Evolutionary conservation across 37 sponge, comb jelly and placozoan species (phyloP).

Genomic region (Mnemiopsis leidyi): DNA sequence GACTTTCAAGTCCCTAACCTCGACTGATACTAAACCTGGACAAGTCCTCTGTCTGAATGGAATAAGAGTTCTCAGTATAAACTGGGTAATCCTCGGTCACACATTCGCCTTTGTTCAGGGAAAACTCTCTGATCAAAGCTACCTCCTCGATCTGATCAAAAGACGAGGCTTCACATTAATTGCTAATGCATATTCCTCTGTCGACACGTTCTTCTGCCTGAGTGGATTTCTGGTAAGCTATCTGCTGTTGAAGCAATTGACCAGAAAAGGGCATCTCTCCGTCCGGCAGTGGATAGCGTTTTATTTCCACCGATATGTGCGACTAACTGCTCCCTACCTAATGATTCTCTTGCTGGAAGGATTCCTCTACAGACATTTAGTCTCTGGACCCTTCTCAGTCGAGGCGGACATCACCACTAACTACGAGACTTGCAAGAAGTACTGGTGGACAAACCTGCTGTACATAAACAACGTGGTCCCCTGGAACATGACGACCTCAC

Average conservation of each 20-base stretch:
- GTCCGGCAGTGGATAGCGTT: neutral
- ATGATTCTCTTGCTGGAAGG: conserved; percentile 9
- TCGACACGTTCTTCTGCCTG: conserved; percentile 28
- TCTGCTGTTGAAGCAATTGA: conserved; percentile 21
- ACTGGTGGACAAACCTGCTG: conserved; percentile 61
- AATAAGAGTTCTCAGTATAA: conserved; percentile 54
- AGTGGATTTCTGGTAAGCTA: conserved; percentile 39
- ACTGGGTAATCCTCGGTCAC: conserved; percentile 61
- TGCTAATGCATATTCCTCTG: conserved; percentile 19
- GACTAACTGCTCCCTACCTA: conserved; percentile 16
- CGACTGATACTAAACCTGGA: neutral
- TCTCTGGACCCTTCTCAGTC: conserved; percentile 1
- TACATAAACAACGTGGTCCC: conserved; percentile 27
- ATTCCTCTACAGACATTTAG: neutral
- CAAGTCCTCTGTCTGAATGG: conserved; percentile 37
- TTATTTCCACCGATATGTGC: conserved; percentile 24
- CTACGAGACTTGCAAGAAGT: neutral
- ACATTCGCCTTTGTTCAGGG: neutral
- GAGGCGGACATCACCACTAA: neutral
- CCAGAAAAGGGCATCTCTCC: neutral
- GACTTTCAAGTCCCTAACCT: neutral
- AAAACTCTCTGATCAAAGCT: neutral
- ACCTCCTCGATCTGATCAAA: neutral
- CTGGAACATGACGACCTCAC: neutral
- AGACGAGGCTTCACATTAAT: neutral